Percentiles rank a stretch among this genome's conserved stretches.
Evolutionary conservation across 2,113 vertebrate genomes (phyloP).

Genomic region (Romanogobio albipinnatus): DNA sequence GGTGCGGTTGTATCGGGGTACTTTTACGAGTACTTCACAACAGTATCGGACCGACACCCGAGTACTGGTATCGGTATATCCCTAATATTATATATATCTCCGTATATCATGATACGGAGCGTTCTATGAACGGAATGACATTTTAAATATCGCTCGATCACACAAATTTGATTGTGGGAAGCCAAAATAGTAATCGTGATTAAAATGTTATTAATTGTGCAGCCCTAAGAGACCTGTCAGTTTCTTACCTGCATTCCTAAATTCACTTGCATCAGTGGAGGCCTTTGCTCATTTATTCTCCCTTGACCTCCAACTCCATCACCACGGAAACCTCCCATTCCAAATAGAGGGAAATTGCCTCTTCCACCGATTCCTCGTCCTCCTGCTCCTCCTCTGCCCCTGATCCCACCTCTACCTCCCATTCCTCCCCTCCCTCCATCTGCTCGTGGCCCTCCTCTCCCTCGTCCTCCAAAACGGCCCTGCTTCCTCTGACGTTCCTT

Average conservation of each 20-base stretch:
- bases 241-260: slow-evolving; percentile 84
- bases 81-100: too few relatives aligned
- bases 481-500: slow-evolving; percentile 88
- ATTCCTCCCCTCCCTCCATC: slow-evolving; percentile 76
- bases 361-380: slow-evolving; percentile 69
- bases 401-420: slow-evolving; percentile 72
- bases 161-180: too few relatives aligned
- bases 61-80: too few relatives aligned
- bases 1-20: too few relatives aligned
- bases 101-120: too few relatives aligned
- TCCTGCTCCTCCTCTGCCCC: slow-evolving; percentile 74
- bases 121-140: too few relatives aligned
- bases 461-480: slow-evolving; percentile 81
- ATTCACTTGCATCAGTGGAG: slow-evolving; percentile 82
- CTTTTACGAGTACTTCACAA: too few relatives aligned
- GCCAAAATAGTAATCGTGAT: too few relatives aligned
- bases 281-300: slow-evolving; percentile 85
- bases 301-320: slow-evolving; percentile 78
- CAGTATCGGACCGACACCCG: too few relatives aligned
- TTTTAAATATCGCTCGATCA: too few relatives aligned
- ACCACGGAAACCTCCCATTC: slow-evolving; percentile 83
- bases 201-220: too few relatives aligned
- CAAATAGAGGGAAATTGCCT: slow-evolving; percentile 76
- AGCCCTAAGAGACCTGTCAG: not conserved
- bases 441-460: slow-evolving; percentile 69